A percentile compares a stretch with the other conserved stretches of the same genome.
Evolutionary conservation across 2,113 vertebrate species (phyloP).

Genomic region (Calyptommatus sinebrachiatus): DNA sequence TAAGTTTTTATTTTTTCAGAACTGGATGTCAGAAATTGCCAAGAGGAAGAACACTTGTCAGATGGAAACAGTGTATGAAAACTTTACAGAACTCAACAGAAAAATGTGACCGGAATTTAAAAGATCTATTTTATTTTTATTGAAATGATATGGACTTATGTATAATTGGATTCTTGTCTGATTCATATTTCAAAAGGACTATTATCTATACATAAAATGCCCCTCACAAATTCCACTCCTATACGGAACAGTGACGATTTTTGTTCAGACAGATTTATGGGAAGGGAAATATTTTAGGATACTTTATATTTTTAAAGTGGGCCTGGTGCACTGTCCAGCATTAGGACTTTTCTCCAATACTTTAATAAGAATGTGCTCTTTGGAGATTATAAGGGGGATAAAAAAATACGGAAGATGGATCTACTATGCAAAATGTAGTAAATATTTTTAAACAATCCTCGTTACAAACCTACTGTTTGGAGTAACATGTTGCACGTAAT

Average conservation of each 20-base stretch:
- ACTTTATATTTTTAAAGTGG: background rate
- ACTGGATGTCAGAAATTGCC: conserved; percentile 55
- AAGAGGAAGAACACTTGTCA: conserved; percentile 58
- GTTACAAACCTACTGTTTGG: conserved; percentile 25
- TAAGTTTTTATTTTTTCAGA: conserved; percentile 56
- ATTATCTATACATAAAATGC: conserved; percentile 56
- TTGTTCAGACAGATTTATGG: background rate
- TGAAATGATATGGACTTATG: conserved; percentile 64
- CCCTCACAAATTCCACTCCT: conserved; percentile 35
- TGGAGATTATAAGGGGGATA: background rate
- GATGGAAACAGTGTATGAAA: conserved; percentile 63
- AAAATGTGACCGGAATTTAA: conserved; percentile 40
- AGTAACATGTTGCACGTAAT: conserved; percentile 25
- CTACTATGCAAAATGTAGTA: conserved; percentile 16
- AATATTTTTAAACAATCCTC: conserved; percentile 49
- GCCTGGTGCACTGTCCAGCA: no score
- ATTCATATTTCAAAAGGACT: conserved; percentile 68
- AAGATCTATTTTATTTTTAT: conserved; percentile 65
- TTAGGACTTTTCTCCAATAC: no score
- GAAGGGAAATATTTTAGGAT: background rate
- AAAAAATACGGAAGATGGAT: background rate
- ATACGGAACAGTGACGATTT: conserved; percentile 50
- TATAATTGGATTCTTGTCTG: conserved; percentile 66
- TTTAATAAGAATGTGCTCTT: background rate
- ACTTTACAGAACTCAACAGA: conserved; percentile 43